Base-by-base conservation (phyloP, 2,113 vertebrate genomes). In the Halichoerus grypus region DNA sequence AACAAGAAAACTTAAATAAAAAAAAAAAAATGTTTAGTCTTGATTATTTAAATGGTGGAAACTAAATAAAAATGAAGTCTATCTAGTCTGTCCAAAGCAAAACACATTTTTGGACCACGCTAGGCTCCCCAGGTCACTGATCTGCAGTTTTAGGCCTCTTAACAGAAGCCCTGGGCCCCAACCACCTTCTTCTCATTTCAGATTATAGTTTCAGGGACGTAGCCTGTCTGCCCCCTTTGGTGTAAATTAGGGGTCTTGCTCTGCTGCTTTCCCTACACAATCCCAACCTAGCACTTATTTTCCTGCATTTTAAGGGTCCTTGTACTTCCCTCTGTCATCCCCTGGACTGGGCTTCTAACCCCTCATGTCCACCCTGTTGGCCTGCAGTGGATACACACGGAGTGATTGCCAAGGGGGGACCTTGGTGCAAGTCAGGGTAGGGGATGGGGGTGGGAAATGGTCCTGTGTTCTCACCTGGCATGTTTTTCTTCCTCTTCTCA, bases 41-140 rank as follows among this genome's bases (percentile, higher is more conserved):
- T 94, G 36, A 74, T 80, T 80, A 79, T 74, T 87, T 87, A 88
- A 49, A 31, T 88, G 57, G 46, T 88, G 33, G 84, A 94, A 95
- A 39, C 15, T 1, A 36, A 88, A 21, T 88, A 51, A 79, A 92
- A 95, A 46, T 28, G 42, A 65, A 88, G 57, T 26, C 63, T 8
- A 3, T 69, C 19, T 55, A 18, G 8, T 72, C n/a, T 67, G 21
- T 55, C 61, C 77, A n/a, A 83, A 95, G 72, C 26, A 83, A 71
- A 95, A 69, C 51, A 24, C 3, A 10, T 74, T 39, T 36, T 72
- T n/a, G 59, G 81, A 36, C 6, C 71, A 13, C 42, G 1, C 39
- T 59, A 49, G 55, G 26, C n/a, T 76, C 28, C 80, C 80, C 21
- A 3, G 86, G 79, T 36, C 55, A 22, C 9, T 13, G 69, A 19